Evolutionary conservation across 2,113 vertebrate species (phyloP).

Genomic region (Dasypus novemcinctus): DNA sequence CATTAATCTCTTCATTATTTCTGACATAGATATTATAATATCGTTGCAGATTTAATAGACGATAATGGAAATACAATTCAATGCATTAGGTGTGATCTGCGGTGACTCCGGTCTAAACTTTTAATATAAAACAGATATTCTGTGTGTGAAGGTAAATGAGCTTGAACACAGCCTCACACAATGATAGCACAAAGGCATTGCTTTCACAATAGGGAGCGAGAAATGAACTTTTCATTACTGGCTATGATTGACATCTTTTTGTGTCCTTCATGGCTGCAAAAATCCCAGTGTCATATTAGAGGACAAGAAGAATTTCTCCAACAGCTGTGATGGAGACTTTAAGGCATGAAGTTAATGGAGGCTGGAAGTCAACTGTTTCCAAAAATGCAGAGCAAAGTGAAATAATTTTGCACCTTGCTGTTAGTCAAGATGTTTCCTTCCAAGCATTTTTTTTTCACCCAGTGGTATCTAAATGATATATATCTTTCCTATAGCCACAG

Average conservation of each 20-base stretch:
- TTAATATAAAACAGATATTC: slow-evolving; percentile 70
- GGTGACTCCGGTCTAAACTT: slow-evolving; percentile 67
- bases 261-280: slow-evolving; percentile 65
- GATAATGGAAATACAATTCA: slow-evolving; percentile 62
- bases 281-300: slow-evolving; percentile 38
- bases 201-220: slow-evolving; percentile 65
- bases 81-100: slow-evolving; percentile 45
- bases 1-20: slow-evolving; percentile 74
- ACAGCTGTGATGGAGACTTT: slow-evolving; percentile 57
- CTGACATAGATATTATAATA: slow-evolving; percentile 61
- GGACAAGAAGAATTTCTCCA: slow-evolving; percentile 53
- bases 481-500: slow-evolving; percentile 59
- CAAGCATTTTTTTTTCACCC: slow-evolving; percentile 17
- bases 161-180: slow-evolving; percentile 44
- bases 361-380: slow-evolving; percentile 50
- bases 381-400: slow-evolving; percentile 58
- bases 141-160: slow-evolving; percentile 44
- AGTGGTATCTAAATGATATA: slow-evolving; percentile 67
- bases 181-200: slow-evolving; percentile 50
- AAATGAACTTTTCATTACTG: slow-evolving; percentile 70
- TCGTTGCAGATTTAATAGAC: slow-evolving; percentile 63
- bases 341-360: slow-evolving; percentile 33
- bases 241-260: slow-evolving; percentile 77
- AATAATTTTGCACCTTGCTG: slow-evolving; percentile 64
- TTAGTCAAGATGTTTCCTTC: slow-evolving; percentile 68